Evolutionary conservation across 2,113 vertebrate species (phyloP), one percentile per base, ranked within the genome.

Genomic region (Probosciger aterrimus): DNA sequence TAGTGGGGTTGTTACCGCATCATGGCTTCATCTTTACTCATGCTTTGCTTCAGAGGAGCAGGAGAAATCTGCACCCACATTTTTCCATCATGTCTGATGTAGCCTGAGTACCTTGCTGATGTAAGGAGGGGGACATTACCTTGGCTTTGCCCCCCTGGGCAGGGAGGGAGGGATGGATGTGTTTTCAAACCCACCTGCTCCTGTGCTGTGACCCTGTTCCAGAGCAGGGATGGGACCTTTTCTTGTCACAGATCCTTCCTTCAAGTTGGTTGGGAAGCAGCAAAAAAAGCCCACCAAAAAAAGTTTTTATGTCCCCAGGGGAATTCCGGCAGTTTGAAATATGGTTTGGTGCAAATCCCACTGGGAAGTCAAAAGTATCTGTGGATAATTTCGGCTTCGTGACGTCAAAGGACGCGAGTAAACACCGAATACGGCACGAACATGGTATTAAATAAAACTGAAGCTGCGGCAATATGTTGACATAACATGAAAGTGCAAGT

Each of bases 351-450:
- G 74, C 13, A 57, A 67, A 50, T 47, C 75, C 31, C 55, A 30
- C 37, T 25, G 43, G 64, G 50, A 94, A 94, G 16, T 25, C 9
- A 49, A 52, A 91, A 79, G 71, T 47, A 43, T 60, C 20, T 60
- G 44, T 0, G 14, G 73, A 35, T 64, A 50, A 68, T 79, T 78
- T 73, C 31, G 43, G 43, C 0, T 0, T 28, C 0, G 3, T 82
- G 89, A 82, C 5, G 20, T 52, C 77, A 82, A 82, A 85, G 39
- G 33, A 39, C 15, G 0, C 15, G 39, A 79, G 27, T 65, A 79
- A 96, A 84, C 49, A 53, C 28, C 0, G 0, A 90, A 49, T 25
- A 10, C 0, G 1, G 41, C 90, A 91, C 0, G 1, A 65, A 57
- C 5, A 4, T 14, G 23, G 31, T 27, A 50, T 37, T 59, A 73